Evolutionary conservation across 1,140 invertebrate species (phyloP).

Genomic region (Trichonephila clavata): DNA sequence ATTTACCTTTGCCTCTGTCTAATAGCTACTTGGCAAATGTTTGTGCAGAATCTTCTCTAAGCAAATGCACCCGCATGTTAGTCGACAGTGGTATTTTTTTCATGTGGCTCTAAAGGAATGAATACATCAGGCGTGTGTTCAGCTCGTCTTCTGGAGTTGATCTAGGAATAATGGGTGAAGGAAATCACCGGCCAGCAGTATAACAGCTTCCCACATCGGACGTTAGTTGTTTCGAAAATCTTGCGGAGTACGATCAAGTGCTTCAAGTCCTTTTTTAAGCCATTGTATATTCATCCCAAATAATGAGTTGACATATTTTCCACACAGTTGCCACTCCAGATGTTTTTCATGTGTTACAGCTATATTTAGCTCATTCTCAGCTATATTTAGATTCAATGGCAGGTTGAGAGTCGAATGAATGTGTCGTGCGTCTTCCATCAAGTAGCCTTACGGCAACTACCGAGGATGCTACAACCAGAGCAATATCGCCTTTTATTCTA

Average conservation of each 20-base stretch:
- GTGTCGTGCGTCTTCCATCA: constrained; percentile 83
- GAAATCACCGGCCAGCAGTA: constrained; percentile 81
- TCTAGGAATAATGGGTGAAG: constrained; percentile 80
- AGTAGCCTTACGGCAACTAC: too few relatives aligned
- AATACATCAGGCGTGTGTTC: constrained; percentile 66
- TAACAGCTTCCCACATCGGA: constrained; percentile 76
- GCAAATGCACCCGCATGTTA: constrained; percentile 38
- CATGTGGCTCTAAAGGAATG: constrained; percentile 34
- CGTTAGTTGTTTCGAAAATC: constrained; percentile 77
- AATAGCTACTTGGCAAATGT: neutral
- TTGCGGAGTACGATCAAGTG: constrained; percentile 79
- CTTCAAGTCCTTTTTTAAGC: constrained; percentile 78
- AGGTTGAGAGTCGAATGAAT: too few relatives aligned
- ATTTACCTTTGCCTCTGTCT: neutral
- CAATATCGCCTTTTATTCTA: too few relatives aligned
- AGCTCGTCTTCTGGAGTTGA: constrained; percentile 70
- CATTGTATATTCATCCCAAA: constrained; percentile 79
- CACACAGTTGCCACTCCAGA: constrained; percentile 70
- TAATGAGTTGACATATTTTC: neutral
- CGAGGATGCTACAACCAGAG: too few relatives aligned
- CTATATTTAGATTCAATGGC: constrained; percentile 37
- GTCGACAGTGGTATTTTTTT: neutral
- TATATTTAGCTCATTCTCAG: constrained; percentile 78
- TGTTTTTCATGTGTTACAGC: constrained; percentile 48
- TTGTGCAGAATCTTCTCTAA: neutral